These are phyloP conservation scores for Orius insidiosus DNA, from an alignment of 1,140 invertebrate genomes.

Conservation along the genomic window DNA sequence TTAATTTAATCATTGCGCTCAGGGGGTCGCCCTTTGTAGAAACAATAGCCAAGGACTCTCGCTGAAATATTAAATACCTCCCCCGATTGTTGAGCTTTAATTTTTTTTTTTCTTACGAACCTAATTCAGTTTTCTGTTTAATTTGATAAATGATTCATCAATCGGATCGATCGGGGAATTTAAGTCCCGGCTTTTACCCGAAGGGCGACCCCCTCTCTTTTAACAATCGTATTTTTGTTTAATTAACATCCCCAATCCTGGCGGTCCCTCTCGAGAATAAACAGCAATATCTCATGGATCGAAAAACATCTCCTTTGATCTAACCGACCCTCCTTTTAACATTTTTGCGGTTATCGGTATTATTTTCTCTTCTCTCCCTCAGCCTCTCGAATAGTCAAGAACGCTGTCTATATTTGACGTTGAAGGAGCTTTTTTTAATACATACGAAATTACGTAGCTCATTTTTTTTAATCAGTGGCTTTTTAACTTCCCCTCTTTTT, in stretches of 20 bases:
- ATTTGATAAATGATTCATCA: conserved; percentile 6
- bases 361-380: not conserved
- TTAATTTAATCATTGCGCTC: too few species aligned
- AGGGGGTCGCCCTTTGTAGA: too few species aligned
- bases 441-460: too few species aligned
- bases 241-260: not conserved
- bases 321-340: not conserved
- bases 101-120: not conserved
- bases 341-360: conserved; percentile 4
- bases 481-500: too few species aligned
- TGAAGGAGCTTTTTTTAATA: too few species aligned
- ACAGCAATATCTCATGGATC: not conserved
- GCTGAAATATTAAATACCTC: not conserved
- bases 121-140: conserved; percentile 1
- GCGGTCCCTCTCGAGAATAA: too few species aligned
- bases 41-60: too few species aligned
- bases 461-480: too few species aligned
- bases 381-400: not conserved
- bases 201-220: too few species aligned
- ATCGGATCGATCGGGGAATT: not conserved
- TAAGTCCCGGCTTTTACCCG: not conserved
- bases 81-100: not conserved
- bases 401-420: too few species aligned
- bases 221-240: conserved; percentile 1
- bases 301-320: conserved; percentile 6